Percentiles rank a stretch among this genome's conserved stretches.
Conservation (phyloP, 1,140 invertebrate species). For the Aleiodes sp. region DNA sequence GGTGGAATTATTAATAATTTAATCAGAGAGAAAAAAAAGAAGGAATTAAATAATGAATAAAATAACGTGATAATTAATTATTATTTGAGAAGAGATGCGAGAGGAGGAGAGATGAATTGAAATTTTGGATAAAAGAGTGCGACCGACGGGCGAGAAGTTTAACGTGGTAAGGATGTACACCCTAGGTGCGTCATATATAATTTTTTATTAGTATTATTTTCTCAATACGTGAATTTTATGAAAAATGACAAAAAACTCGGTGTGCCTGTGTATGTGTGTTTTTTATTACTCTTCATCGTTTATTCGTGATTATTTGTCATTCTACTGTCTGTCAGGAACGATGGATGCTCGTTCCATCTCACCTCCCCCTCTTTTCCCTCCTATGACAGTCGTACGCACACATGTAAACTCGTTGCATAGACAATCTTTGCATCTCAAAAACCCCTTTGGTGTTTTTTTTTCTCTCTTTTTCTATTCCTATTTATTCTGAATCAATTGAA, state of each 20-base stretch:
- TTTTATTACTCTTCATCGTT: not conserved
- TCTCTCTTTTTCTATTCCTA: too few species aligned
- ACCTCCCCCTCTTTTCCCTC: not conserved
- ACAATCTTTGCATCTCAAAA: not conserved
- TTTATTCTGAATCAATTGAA: not conserved
- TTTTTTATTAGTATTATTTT: not conserved
- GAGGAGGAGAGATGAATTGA: not conserved
- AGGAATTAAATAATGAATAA: too few species aligned
- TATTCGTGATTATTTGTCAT: not conserved
- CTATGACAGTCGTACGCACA: not conserved
- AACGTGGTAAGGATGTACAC: slow-evolving; percentile 1
- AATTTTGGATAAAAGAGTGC: not conserved
- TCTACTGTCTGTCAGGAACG: not conserved
- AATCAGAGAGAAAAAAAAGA: too few species aligned
- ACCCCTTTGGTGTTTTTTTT: not conserved
- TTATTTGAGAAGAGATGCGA: too few species aligned
- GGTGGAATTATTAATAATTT: too few species aligned
- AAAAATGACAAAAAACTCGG: not conserved
- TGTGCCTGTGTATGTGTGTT: not conserved
- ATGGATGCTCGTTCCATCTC: not conserved
- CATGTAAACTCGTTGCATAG: not conserved
- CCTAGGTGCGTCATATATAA: not conserved
- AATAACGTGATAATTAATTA: not conserved
- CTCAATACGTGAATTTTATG: not conserved
- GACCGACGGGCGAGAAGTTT: slow-evolving; percentile 1